phyloP scores from a whole-genome alignment of 1,140 invertebrate genomes.

The Temnothorax nylanderi region DNA sequence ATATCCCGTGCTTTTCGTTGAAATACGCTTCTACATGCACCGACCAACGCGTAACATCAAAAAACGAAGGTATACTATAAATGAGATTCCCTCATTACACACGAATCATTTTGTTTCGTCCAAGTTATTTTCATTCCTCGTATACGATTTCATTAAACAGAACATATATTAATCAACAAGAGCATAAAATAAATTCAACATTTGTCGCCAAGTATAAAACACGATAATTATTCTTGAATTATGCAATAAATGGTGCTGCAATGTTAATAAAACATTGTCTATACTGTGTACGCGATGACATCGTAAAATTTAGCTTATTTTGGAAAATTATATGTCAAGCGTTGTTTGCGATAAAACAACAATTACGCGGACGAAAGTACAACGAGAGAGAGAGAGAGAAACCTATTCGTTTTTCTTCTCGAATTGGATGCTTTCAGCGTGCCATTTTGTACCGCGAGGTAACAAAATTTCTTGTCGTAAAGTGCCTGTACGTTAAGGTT shows the following conservation, averaged over 20 bases:
- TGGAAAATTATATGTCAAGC: not conserved
- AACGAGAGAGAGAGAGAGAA: not conserved
- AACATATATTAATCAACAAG: not conserved
- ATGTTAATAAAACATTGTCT: not conserved
- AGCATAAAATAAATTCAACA: not conserved
- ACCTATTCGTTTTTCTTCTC: conserved; percentile 16
- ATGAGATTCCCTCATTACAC: conserved; percentile 23
- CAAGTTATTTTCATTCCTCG: conserved; percentile 9
- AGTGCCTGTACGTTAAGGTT: conserved; percentile 49
- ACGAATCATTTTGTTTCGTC: conserved; percentile 1
- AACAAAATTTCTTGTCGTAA: conserved; percentile 57
- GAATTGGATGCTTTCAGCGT: conserved; percentile 47
- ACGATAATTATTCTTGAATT: not conserved
- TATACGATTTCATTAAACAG: not conserved
- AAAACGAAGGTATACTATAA: not conserved
- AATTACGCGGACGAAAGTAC: not conserved
- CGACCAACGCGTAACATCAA: not conserved
- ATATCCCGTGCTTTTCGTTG: not conserved
- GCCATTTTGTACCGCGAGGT: conserved; percentile 26
- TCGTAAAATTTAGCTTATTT: not conserved
- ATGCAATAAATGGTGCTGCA: not conserved
- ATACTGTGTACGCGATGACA: not conserved
- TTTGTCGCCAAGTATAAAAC: not conserved
- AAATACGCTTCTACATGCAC: conserved; percentile 10
- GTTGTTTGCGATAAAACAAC: not conserved